These are phyloP conservation scores for Aphis craccivora DNA, from an alignment of 1,140 invertebrate genomes.

Conservation along the genomic window DNA sequence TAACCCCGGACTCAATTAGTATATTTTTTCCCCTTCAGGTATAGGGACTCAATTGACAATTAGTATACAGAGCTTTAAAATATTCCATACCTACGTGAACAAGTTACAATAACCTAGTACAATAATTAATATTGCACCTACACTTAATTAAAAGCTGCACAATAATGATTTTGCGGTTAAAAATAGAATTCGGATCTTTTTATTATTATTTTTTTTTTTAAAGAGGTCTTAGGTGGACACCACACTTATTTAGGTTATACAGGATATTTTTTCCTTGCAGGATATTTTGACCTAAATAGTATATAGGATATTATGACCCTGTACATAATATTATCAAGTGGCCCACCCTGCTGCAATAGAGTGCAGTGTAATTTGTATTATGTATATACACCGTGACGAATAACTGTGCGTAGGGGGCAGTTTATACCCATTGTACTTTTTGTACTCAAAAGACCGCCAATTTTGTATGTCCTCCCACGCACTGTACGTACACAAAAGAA, in stretches of 20 bases:
- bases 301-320: not conserved
- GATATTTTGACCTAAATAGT: not conserved
- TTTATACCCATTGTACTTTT: conserved; percentile 1
- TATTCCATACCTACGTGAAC: not conserved
- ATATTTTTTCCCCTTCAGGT: too few species aligned
- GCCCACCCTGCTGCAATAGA: not conserved
- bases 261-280: not conserved
- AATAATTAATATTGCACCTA: too few species aligned
- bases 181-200: too few species aligned
- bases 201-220: too few species aligned
- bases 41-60: too few species aligned
- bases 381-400: conserved; percentile 28
- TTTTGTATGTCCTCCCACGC: not conserved
- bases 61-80: too few species aligned
- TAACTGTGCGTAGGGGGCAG: not conserved
- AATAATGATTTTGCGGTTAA: too few species aligned
- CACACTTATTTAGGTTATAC: too few species aligned
- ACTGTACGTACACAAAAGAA: conserved; percentile 32
- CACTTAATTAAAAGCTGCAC: too few species aligned
- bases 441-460: conserved; percentile 40
- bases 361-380: not conserved
- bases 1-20: too few species aligned
- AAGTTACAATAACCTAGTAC: not conserved
- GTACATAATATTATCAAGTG: not conserved
- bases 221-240: too few species aligned